A percentile compares a stretch with the other conserved stretches of the same genome.
Evolutionary conservation across 2,888 invertebrate genomes (phyloP).

Genomic region (Rugalucina vietnamica): DNA sequence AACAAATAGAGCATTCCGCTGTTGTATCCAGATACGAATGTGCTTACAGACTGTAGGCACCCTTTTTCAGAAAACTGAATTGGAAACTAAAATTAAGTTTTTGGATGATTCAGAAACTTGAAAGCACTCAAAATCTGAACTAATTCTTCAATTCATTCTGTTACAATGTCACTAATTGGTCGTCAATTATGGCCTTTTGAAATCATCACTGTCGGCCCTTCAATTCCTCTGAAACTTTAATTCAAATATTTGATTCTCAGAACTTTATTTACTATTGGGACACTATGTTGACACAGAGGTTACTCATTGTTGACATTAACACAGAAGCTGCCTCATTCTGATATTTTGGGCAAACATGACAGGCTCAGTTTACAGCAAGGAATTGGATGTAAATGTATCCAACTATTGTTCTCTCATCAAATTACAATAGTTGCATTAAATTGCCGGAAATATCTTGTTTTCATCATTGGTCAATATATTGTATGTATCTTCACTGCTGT

Average conservation of each 20-base stretch:
- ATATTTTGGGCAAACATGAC: neutral
- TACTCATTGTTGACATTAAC: neutral
- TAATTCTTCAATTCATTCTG: neutral
- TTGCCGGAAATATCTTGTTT: neutral
- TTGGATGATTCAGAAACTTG: neutral
- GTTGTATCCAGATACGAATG: no score
- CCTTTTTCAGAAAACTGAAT: no score
- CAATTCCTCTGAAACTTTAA: neutral
- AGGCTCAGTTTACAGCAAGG: neutral
- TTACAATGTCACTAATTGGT: neutral
- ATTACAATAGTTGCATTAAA: slow-evolving; percentile 7
- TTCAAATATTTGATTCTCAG: neutral
- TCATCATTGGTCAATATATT: no score
- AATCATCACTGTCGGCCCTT: neutral
- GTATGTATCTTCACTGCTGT: neutral
- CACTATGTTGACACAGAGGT: neutral
- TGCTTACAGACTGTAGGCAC: no score
- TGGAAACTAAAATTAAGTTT: no score
- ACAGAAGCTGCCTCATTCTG: neutral
- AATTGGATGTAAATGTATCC: neutral
- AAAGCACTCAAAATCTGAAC: no score
- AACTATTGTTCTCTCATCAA: neutral
- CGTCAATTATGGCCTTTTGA: neutral
- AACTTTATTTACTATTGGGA: neutral
- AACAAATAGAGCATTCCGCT: no score